Evolutionary conservation across 2,888 invertebrate species (phyloP), one percentile per base, ranked within the genome.

Genomic region (Drosophila falleni): DNA sequence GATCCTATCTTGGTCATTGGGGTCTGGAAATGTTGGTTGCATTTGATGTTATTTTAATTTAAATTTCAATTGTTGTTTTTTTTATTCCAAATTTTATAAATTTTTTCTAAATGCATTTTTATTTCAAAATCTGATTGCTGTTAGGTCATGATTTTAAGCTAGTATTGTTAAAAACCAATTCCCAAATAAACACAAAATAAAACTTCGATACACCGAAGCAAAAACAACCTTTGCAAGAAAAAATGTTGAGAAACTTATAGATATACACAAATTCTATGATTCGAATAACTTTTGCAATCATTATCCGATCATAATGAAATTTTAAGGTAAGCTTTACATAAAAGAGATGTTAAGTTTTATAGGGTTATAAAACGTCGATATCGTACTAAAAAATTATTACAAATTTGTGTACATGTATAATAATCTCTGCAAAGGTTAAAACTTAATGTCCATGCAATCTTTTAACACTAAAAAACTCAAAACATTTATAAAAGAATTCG

Each of bases 1-100:
- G 95, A 97, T 95, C 94, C 96, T 96, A 94, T 96, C 95, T 92
- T 95, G 94, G 94, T 95, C 95, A 93, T 95, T 94, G 93, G 95
- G 94, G 94, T 95, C 96, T 96, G 96, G 90, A 93, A 93, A 81
- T 85, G 89, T 82, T 86, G 72, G 75, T 87, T 84, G 78, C 76
- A 77, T 79, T 82, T 78, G 76, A 68, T 71, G 78, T 74, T 71
- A 56, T 59, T 66, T 62, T 19, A 19, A 19, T 31, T 31, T 29
- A 1, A 63, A 64, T 63, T 72, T 69, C 37, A 58, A 42, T 51
- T 35, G 44, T 42, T 54, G 26, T 42, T 42, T 11, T 47, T 6
- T 9, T 16, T 29, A 31, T 31, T 10, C 35, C 50, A 50, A 50
- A 19, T 33, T 35, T 23, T 35, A 50, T 8, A 19, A 56, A 56